phyloP scores from a whole-genome alignment of 2,113 vertebrate genomes.

The Zeus faber region DNA sequence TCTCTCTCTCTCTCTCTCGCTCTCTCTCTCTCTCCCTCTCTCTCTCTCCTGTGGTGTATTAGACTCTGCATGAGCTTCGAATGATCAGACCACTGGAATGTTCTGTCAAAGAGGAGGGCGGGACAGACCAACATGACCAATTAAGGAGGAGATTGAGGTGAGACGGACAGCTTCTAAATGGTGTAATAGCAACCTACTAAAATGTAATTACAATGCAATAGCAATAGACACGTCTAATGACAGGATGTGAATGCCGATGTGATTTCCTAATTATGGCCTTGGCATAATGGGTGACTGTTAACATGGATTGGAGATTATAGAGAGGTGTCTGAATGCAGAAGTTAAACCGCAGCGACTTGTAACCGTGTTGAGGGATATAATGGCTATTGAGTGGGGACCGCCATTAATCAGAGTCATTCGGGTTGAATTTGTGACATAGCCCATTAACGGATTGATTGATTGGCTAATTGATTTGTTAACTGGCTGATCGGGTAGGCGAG shows the following conservation, averaged over 20 bases:
- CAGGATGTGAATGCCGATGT: slow-evolving; percentile 68
- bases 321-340: slow-evolving; percentile 67
- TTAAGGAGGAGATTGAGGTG: slow-evolving; percentile 76
- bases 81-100: slow-evolving; percentile 69
- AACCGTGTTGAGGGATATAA: slow-evolving; percentile 39
- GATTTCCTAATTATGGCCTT: slow-evolving; percentile 69
- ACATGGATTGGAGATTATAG: slow-evolving; percentile 72
- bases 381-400: slow-evolving; percentile 29
- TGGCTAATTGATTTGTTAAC: too few species aligned
- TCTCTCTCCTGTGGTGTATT: slow-evolving; percentile 59
- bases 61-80: slow-evolving; percentile 66
- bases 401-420: slow-evolving; percentile 32
- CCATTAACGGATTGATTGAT: background rate
- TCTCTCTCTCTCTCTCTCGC: slow-evolving; percentile 42
- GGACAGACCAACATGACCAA: slow-evolving; percentile 70
- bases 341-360: slow-evolving; percentile 60
- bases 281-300: slow-evolving; percentile 67
- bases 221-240: slow-evolving; percentile 75
- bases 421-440: background rate
- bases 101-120: slow-evolving; percentile 59
- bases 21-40: slow-evolving; percentile 39
- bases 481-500: too few species aligned
- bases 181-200: slow-evolving; percentile 73
- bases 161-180: slow-evolving; percentile 70
- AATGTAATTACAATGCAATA: slow-evolving; percentile 74